These are phyloP conservation scores for Oligia latruncula DNA, from an alignment of 2,888 invertebrate genomes.

Conservation along the genomic window DNA sequence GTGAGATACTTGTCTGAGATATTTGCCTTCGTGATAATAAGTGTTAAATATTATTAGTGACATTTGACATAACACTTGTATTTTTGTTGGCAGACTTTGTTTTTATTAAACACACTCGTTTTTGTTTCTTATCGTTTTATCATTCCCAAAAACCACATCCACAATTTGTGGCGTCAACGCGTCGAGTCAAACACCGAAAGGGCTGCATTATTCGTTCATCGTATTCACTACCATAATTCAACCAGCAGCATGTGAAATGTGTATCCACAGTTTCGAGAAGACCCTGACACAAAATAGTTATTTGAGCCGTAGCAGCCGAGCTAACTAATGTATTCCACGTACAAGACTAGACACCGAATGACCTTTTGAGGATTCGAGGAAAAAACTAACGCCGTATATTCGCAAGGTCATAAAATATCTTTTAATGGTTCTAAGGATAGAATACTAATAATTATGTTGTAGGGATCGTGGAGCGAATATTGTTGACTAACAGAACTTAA, in stretches of 20 bases:
- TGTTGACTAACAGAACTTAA: slow-evolving; percentile 3
- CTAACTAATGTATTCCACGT: slow-evolving; percentile 69
- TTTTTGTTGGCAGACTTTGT: slow-evolving; percentile 15
- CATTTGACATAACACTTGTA: slow-evolving; percentile 8
- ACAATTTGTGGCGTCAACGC: not conserved
- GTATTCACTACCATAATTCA: slow-evolving; percentile 26
- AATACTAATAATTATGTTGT: slow-evolving; percentile 48
- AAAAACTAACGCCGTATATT: slow-evolving; percentile 52
- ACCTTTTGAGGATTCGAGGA: slow-evolving; percentile 65
- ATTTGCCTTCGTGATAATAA: slow-evolving; percentile 4
- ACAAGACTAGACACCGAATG: slow-evolving; percentile 62
- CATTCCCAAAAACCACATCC: not conserved
- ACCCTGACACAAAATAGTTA: slow-evolving; percentile 66
- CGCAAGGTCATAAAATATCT: slow-evolving; percentile 60
- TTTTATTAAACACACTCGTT: not conserved
- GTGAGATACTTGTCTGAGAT: not conserved
- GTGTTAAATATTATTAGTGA: slow-evolving; percentile 6
- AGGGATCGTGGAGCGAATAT: slow-evolving; percentile 42
- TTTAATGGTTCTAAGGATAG: slow-evolving; percentile 46
- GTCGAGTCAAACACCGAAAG: slow-evolving; percentile 6
- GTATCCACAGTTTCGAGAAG: slow-evolving; percentile 47
- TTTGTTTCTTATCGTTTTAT: not conserved
- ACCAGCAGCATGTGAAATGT: slow-evolving; percentile 43
- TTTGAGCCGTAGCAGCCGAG: slow-evolving; percentile 49
- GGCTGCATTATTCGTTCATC: not conserved